phyloP scores from a whole-genome alignment of 2,113 vertebrate genomes.

The Carassius gibelio region DNA sequence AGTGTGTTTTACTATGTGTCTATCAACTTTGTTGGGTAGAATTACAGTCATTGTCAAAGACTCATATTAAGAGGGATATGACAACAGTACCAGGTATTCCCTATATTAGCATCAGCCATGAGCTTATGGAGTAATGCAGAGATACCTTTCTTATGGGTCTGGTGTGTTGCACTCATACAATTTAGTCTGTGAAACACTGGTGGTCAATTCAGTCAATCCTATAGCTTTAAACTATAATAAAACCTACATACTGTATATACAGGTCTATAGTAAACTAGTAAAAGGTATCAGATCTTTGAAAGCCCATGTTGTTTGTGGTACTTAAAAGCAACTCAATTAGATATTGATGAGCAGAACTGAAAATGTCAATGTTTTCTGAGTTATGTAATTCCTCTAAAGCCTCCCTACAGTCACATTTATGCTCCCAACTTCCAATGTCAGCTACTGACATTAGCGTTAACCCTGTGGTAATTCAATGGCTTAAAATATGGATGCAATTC shows the following conservation, averaged over 20 bases:
- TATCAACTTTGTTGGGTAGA: slow-evolving; percentile 22
- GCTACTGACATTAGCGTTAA: too few relatives aligned
- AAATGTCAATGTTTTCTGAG: background rate
- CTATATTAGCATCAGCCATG: slow-evolving; percentile 53
- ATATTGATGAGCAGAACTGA: background rate
- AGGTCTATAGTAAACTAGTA: background rate
- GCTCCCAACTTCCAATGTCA: too few relatives aligned
- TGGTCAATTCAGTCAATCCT: background rate
- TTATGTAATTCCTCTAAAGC: background rate
- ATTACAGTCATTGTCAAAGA: slow-evolving; percentile 21
- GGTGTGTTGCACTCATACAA: slow-evolving; percentile 38
- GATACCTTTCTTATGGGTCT: slow-evolving; percentile 34
- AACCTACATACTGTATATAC: background rate
- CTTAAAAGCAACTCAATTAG: background rate
- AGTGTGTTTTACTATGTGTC: slow-evolving; percentile 43
- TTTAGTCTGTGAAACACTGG: background rate
- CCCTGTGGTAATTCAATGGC: too few relatives aligned
- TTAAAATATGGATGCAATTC: too few relatives aligned
- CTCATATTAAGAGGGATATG: slow-evolving; percentile 34
- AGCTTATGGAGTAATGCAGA: slow-evolving; percentile 28
- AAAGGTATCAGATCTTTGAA: background rate
- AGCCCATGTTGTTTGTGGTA: background rate
- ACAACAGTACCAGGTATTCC: slow-evolving; percentile 50
- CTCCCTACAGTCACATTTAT: too few relatives aligned
- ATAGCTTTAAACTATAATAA: background rate